Evolutionary conservation across 2,888 invertebrate genomes (phyloP), one percentile per base, ranked within the genome.

Genomic region (Pachliopta kotzebuea): DNA sequence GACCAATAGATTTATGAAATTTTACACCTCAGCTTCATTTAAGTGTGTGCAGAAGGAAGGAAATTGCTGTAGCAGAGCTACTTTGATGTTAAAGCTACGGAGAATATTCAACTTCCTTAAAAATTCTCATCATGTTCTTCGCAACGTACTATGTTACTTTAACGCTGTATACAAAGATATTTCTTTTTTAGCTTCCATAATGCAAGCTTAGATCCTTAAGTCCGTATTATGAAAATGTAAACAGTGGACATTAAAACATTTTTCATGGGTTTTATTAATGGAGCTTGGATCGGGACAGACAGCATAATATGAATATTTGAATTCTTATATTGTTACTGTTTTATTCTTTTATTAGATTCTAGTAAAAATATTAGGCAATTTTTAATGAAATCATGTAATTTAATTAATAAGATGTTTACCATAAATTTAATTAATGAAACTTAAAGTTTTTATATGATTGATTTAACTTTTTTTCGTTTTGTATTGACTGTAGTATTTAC

Each of bases 121-220:
- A 63, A 64, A 65, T 23, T 53, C 52, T 56, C 52, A 52, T 60
- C 60, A n/a, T 60, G 31, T 26, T 53, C 37, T 52, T 52, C 18
- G 17, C 45, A 45, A 26, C 49, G 17, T 53, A 21, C 29, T 52
- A 24, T 56, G 45, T 24, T 63, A 17, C 55, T 59, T 60, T 55
- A 56, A 0, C 21, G 37, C 21, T 56, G 45, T 45, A 18, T 45
- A 45, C 18, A n/a, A 45, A 7, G 45, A 45, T 45, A 45, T 45
- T 45, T n/a, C 37, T 37, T 45, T n/a, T 45, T 18, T 4, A 11
- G 45, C n/a, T 18, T 14, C 18, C n/a, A n/a, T 45, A 45, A n/a
- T 18, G 45, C n/a, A 45, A 18, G 18, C 45, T n/a, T 7, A 45
- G 45, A 18, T 6, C 45, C 45, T 45, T n/a, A n/a, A 18, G 6